These are phyloP conservation scores for Galerucella pusilla DNA, from an alignment of 2,888 invertebrate species.

Conservation along the genomic window DNA sequence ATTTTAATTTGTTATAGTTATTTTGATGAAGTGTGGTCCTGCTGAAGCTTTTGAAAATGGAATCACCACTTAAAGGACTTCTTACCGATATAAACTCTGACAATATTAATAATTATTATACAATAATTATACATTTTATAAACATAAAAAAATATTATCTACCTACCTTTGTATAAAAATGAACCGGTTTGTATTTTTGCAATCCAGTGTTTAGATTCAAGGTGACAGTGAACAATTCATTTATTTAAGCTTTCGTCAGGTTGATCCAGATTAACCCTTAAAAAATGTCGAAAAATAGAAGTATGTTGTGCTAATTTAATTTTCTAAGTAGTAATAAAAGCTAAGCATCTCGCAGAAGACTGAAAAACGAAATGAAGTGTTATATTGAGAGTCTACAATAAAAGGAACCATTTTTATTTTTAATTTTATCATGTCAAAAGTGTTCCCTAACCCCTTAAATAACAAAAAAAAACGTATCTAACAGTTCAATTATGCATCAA, in stretches of 20 bases:
- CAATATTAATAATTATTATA: neutral
- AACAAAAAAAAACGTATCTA: neutral
- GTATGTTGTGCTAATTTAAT: neutral
- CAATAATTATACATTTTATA: neutral
- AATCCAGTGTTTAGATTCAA: neutral
- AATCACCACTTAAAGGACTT: neutral
- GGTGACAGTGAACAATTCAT: neutral
- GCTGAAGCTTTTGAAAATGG: no score
- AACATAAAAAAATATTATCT: neutral
- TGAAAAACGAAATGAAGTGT: conserved; percentile 1
- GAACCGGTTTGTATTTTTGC: neutral
- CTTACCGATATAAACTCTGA: neutral
- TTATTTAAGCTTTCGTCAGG: neutral
- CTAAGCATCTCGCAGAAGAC: conserved; percentile 7
- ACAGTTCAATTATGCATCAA: no score
- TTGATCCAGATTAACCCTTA: neutral
- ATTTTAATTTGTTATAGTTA: no score
- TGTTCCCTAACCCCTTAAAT: no score
- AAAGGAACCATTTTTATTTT: neutral
- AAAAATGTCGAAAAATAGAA: conserved; percentile 4
- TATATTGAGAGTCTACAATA: neutral
- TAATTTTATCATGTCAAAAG: no score
- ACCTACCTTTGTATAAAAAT: neutral
- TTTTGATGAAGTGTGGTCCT: no score
- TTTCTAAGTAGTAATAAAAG: neutral